Base-by-base conservation (phyloP, 2,113 vertebrate species). In the Pygoscelis antarcticus region DNA sequence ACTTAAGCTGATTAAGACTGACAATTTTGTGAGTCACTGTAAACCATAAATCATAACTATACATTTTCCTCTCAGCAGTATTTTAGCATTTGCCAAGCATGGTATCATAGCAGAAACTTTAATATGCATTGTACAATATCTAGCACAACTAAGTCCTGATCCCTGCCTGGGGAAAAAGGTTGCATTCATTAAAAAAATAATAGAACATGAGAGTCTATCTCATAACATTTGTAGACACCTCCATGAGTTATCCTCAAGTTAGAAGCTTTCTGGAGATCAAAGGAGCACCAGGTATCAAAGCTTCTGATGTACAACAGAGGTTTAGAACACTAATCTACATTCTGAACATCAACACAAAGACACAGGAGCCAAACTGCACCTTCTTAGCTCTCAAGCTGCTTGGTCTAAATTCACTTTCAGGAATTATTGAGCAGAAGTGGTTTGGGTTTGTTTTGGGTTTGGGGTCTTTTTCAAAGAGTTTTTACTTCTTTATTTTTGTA, bases 211-310 rank as follows among this genome's bases (percentile, higher is more conserved):
- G 47, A 86, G 21, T 26, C 66, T 64, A 6, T 42, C 65, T 79
- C 10, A 6, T 82, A 87, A 87, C 1, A 4, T 62, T 87, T 93
- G 81, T 57, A 77, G 91, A 91, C 77, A 83, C 3, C 52, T 82
- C 25, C 38, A 38, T 2, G 60, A 92, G 46, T 80, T 94, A 62
- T 51, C 66, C 51, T 64, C 70, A 10, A 81, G 78, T 87, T 26
- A 49, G 57, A 47, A 68, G 60, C 22, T 76, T 96, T 40, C 87
- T 11, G 3, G 18, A 93, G 87, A 84, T 94, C 96, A 96, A 96
- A 96, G 81, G 18, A 82, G 10, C 42, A 57, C 0, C 0, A 66
- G 32, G 21, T 60, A 84, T 69, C 91, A 95, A 85, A 94, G 84
- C 38, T 34, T 17, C 57, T 84, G 69, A 18, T 12, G 18, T 62